Evolutionary conservation across 2,888 invertebrate genomes (phyloP), one percentile per base, ranked within the genome.

Genomic region (Smittia sp.): DNA sequence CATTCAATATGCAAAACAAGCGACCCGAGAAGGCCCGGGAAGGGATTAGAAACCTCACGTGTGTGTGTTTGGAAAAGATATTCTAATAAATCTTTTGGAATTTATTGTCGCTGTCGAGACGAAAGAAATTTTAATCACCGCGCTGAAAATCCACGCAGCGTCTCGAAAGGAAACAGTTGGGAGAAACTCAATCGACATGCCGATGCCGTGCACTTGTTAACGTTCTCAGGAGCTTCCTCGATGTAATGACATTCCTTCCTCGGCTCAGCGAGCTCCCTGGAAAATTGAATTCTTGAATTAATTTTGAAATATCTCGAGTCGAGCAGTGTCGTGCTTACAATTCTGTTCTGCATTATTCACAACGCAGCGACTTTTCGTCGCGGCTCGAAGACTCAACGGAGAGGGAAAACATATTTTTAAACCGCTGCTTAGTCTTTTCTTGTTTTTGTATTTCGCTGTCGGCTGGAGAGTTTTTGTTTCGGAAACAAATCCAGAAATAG

Each of bases 1-100:
- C 46, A 15, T 15, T 46, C 46, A 46, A 46, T 58, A 58, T 58
- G 58, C 58, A 58, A 58, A 46, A 22, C 15, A 58, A 58, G 22
- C 2, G n/a, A 18, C 46, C 13, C 46, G 13, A 15, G 15, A 58
- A 58, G 15, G 54, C 39, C 7, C 39, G 7, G 39, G 15, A 58
- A 58, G 15, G 58, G 58, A 58, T 58, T 58, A 58, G 58, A 58
- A 58, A 58, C 13, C 15, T 46, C 46, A 58, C 15, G 18, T 58
- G 20, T 9, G 7, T 11, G 39, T 39, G 39, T 32, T 46, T 46
- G 46, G 15, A 46, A n/a, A n/a, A 6, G 24, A 58, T 20, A 15
- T 58, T 58, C 58, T 58, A 58, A 58, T 58, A 58, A 58, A 58
- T 58, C 58, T 58, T 58, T 58, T 11, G 20, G 24, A 22, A 58